Evolutionary conservation across 2,888 invertebrate genomes (phyloP).

Genomic region (Cosmia pyralina): DNA sequence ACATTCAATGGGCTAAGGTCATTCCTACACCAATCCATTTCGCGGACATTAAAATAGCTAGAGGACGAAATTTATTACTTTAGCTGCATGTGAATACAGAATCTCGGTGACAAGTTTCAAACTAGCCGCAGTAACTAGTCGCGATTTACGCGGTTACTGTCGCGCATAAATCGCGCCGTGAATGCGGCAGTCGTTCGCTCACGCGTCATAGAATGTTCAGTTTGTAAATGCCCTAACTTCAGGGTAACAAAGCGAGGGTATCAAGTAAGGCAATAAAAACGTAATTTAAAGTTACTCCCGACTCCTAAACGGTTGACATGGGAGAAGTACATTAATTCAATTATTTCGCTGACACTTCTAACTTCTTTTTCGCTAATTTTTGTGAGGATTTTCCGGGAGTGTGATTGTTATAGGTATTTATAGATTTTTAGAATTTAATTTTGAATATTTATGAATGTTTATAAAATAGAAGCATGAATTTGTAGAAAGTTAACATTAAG

Average conservation of each 20-base stretch:
- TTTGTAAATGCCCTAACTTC: conserved; percentile 29
- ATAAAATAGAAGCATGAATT: too few relatives aligned
- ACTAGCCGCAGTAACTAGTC: conserved; percentile 27
- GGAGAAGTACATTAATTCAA: conserved; percentile 59
- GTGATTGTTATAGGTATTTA: too few relatives aligned
- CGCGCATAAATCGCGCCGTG: conserved; percentile 31
- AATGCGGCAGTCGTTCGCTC: conserved; percentile 10
- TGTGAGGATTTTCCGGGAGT: conserved; percentile 17
- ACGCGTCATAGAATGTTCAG: conserved; percentile 6
- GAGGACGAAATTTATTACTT: background rate
- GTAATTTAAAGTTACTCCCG: conserved; percentile 58
- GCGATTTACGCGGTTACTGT: conserved; percentile 38
- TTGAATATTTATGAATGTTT: too few relatives aligned
- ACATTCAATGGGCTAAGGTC: background rate
- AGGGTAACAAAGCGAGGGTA: conserved; percentile 38
- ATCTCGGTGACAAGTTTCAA: conserved; percentile 23
- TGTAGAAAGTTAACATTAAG: too few relatives aligned
- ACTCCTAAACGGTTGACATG: conserved; percentile 64
- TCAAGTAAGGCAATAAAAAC: conserved; percentile 63
- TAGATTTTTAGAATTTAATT: too few relatives aligned
- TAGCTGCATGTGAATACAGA: background rate
- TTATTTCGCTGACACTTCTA: conserved; percentile 49
- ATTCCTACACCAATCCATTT: background rate
- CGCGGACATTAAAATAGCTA: background rate
- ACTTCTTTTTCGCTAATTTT: conserved; percentile 43